Evolutionary conservation across 2,888 invertebrate species (phyloP), one percentile per base, ranked within the genome.

Genomic region (Caenorhabditis zanzibari): DNA sequence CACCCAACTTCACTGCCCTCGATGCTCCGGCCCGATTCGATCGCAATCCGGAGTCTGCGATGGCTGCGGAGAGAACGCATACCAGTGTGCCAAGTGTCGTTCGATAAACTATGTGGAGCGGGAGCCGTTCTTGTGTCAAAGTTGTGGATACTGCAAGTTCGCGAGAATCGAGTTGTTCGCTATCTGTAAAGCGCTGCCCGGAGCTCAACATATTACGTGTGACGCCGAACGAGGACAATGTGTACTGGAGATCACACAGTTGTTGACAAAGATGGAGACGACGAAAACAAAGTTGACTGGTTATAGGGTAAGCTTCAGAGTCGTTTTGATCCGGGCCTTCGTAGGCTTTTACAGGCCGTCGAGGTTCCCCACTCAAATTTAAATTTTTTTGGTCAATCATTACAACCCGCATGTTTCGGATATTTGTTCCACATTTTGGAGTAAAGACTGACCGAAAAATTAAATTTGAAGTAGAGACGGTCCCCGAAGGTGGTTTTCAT

Each of bases 81-180:
- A 96, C 94, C 99, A 99, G 92, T 99, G 98, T 92, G 97, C 98
- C 94, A 98, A 98, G 93, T 99, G 98, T 94, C 95, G 96, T 95
- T 95, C 98, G 0, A 99, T 99, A 90, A 98, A 99, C 93, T 98
- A 98, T 93, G 98, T 98, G 93, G 98, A 98, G 93, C 97, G 97
- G 61, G 98, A 98, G 93, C 98, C 98, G 0, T 99, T 98, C 95
- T 94, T 99, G 28, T 99, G 99, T 92, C 98, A 98, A 93, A 96
- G 97, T 5, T 99, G 99, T 93, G 98, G 98, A 0, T 98, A 97
- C 94, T 99, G 98, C 94, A 98, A 98, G 94, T 98, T 98, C 93
- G 98, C 98, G 44, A 97, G 98, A 93, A 98, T 98, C 93, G 98
- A 99, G 93, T 96, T 97, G 93, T 96, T 96, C 12, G 94, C 98